phyloP scores from a whole-genome alignment of 2,888 invertebrate species.

The Carcina quercana region DNA sequence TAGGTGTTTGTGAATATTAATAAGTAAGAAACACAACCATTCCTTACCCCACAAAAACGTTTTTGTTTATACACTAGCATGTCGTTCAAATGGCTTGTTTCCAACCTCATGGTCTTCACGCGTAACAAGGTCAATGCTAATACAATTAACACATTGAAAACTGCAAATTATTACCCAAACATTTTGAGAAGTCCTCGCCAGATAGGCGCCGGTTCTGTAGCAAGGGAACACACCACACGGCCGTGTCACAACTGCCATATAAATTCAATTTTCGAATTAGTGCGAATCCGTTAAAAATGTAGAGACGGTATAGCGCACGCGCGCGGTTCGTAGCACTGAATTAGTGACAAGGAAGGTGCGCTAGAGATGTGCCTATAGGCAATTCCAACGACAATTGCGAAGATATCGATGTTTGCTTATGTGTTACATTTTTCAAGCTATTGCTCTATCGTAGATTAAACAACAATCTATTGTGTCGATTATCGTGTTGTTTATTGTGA shows the following conservation, averaged over 20 bases:
- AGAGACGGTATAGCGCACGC: conserved; percentile 60
- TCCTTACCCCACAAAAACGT: conserved; percentile 1
- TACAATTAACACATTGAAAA: conserved; percentile 6
- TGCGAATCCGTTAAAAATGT: conserved; percentile 26
- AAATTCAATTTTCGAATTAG: conserved; percentile 39
- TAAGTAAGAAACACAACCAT: too few species aligned
- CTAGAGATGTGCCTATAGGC: conserved; percentile 35
- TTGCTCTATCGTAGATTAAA: too few species aligned
- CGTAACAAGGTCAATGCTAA: conserved; percentile 22
- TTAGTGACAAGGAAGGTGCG: conserved; percentile 46
- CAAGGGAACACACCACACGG: conserved; percentile 58
- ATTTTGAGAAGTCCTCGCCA: conserved; percentile 42
- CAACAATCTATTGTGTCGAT: too few species aligned
- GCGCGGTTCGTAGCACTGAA: conserved; percentile 58
- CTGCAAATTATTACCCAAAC: conserved; percentile 45
- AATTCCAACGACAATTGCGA: too few species aligned
- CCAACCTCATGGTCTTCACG: conserved; percentile 5
- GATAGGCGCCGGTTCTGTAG: conserved; percentile 44
- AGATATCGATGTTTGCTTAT: too few species aligned
- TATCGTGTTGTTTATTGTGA: too few species aligned
- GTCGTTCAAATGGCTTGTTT: too few species aligned
- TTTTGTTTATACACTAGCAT: conserved; percentile 1
- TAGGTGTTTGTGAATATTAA: too few species aligned
- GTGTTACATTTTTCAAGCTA: too few species aligned
- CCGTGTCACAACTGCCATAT: conserved; percentile 67